Base-by-base conservation (phyloP, 2,797 vertebrate species). In the Acanthornis magna region DNA sequence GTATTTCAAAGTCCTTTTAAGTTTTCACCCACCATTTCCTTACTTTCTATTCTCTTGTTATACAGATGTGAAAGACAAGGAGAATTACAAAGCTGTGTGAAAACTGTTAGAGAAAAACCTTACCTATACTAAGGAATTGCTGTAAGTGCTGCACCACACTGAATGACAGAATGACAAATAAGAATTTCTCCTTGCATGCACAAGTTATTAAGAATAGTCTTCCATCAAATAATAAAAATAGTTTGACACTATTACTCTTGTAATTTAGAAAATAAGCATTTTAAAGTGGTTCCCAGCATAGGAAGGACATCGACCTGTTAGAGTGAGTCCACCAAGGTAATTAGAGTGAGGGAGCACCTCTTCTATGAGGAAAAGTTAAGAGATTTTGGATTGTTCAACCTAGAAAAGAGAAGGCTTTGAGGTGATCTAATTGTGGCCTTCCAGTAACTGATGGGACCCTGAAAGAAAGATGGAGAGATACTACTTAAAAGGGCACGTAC, bases 21-120 rank as follows among this genome's bases (percentile, higher is more conserved):
- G 5, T 25, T 55, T 20, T 5, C 11, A 2, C 13, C 1, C 4
- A 20, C 6, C 0, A n/a, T 47, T 47, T 81, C 10, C 25, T 70
- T 66, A 38, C 63, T 77, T 87, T 74, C 21, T 63, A n/a, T 48
- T 43, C 14, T 51, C 21, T 81, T 15, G 8, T 51, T 57, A 32
- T 30, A n/a, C 21, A 62, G 10, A 55, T 71, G 17, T 47, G 30
- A 82, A 77, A 43, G 26, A 40, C 32, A 50, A 53, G 9, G 17
- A 67, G 22, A 76, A 45, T 15, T 70, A 5, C 10, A 70, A 74
- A 67, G 1, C 7, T 68, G 6, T 54, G 18, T 53, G 54, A 82
- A 74, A 68, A 79, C 2, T 23, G 3, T 11, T 57, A 20, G 18
- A 80, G 34, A 75, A 74, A 67, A 81, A 13, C 47, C 30, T 66